Base-by-base conservation (phyloP, 2,888 invertebrate species). In the Ormyrus thymus region DNA sequence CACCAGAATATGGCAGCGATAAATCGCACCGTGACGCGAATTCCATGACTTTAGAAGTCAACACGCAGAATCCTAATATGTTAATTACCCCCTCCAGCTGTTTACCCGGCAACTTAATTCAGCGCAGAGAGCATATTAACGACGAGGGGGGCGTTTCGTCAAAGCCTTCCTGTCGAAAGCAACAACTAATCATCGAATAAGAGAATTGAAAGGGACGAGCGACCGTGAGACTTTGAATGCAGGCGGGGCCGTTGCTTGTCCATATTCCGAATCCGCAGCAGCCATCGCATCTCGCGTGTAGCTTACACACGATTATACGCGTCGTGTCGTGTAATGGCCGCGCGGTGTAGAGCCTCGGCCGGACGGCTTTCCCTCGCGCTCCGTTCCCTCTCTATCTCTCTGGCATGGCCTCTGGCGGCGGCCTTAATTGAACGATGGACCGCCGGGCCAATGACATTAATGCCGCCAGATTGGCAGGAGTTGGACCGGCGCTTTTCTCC, bases 391-490 rank as follows among this genome's bases (percentile, higher is more conserved):
- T 29, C 29, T 29, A 29, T 29, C 29, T 29, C 29, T 29, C 29
- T 29, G 29, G 29, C 29, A 29, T 29, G 29, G 29, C 29, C 29
- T 29, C 29, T 29, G 29, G 29, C 29, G 29, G 29, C 29, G 29
- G 2, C 82, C 82, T 84, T 87, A 87, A 88, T 87, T 88, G 86
- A 87, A 87, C 87, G 87, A 87, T 85, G 85, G 83, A 81, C 66
- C 43, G 71, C 56, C 53, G 45, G 84, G 83, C 83, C 84, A 86
- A 86, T 85, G 86, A 87, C 87, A 87, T 88, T 89, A 89, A 86
- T 86, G 86, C 82, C 84, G 84, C 82, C 85, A 86, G 86, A 89
- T 88, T 87, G 85, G 84, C 85, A 85, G 82, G 79, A 81, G 84
- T 82, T 84, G 55, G 10, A 10, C 56, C 11, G 29, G 11, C 53